Evolutionary conservation across 2,888 invertebrate genomes (phyloP), one percentile per base, ranked within the genome.

Genomic region (Cryptophagus acutangulus): DNA sequence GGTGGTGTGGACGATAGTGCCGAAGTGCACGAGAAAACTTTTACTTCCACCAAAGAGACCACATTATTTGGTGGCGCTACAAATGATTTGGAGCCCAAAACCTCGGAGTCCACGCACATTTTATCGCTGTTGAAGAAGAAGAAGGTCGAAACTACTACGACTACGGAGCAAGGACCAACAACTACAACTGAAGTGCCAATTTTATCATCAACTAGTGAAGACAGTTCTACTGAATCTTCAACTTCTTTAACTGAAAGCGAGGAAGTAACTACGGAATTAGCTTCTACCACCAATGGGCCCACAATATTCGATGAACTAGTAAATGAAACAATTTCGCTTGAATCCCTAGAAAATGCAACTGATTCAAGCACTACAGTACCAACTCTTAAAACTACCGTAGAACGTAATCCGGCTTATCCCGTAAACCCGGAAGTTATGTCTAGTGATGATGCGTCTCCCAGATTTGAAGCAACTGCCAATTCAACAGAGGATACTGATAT

Each of bases 341-440:
- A 36, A 38, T 37, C 44, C 35, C 40, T 38, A 28, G 33, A 40
- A 35, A 15, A 3, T 8, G 33, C 20, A 28, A 26, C 33, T 20
- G 37, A 43, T 40, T 42, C 40, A 10, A 34, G 41, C 12, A 36
- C 45, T 10, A 29, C 39, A 10, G n/a, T n/a, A 12, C 13, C 36
- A 12, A 15, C 9, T 10, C 29, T 13, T 13, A 34, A 35, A 20
- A 52, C 50, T 33, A 38, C 56, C 18, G 44, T 54, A 3, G 64
- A 65, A 40, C 58, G 61, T 43, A 75, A 75, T 61, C 75, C 75
- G 0, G 74, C 74, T 2, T 75, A 75, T 61, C 75, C 75, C 1
- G 72, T 72, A 1, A 59, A 75, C 39, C 72, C 73, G 2, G 74
- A 75, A 41, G 70, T 74, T 38, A 71, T 75, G 56, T 72, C 69